Percentiles rank a stretch among this genome's conserved stretches.
Conservation (phyloP, 2,888 invertebrate genomes). For the Dioctria rufipes region DNA sequence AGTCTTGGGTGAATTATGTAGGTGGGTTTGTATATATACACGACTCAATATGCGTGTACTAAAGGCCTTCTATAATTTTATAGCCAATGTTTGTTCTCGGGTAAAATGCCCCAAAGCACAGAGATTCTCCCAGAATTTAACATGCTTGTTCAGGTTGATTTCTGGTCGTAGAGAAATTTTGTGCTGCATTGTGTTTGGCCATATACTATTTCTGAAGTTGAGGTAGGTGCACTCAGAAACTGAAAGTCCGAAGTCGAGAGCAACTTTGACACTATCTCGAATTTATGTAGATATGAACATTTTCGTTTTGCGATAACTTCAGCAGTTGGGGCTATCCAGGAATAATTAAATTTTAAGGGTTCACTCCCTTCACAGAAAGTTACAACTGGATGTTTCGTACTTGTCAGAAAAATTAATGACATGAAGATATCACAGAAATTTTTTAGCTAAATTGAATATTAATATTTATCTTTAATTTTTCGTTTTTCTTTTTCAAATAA, state of each 20-base stretch:
- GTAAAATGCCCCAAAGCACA: constrained; percentile 1
- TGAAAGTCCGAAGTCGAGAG: no score
- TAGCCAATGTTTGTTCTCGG: background rate
- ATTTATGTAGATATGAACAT: no score
- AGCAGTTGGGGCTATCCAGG: no score
- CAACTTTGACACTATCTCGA: no score
- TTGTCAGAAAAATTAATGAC: no score
- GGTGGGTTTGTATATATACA: background rate
- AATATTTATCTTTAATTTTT: background rate
- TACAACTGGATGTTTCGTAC: no score
- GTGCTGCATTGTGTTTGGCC: background rate
- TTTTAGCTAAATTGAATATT: no score
- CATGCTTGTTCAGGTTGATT: background rate
- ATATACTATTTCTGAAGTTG: constrained; percentile 14
- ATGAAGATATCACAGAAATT: no score
- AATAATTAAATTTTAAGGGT: no score
- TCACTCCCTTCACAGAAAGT: no score
- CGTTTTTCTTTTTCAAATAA: background rate
- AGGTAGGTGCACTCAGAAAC: constrained; percentile 15
- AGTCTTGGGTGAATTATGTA: constrained; percentile 22
- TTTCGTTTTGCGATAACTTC: no score
- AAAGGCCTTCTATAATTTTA: background rate
- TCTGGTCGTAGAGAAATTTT: background rate
- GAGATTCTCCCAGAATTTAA: constrained; percentile 5
- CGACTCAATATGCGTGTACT: background rate